Base-by-base conservation (phyloP, 2,888 invertebrate species). In the Melanophora roralis region DNA sequence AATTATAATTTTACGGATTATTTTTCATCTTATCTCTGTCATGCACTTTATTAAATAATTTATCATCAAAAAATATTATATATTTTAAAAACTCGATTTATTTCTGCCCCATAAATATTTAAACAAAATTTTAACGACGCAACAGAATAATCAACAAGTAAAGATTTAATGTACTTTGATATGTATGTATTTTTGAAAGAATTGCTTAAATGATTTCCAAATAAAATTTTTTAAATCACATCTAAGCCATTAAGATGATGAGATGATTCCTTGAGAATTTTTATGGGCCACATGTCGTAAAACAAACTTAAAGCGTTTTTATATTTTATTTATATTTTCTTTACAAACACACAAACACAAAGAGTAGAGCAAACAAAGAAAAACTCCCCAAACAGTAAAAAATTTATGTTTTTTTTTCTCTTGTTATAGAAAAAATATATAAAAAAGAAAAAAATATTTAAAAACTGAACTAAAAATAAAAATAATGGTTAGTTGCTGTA, bases 221-320 rank as follows among this genome's bases (percentile, higher is more conserved):
- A 80, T 80, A 80, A 80, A 80, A 80, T 80, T 80, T 76, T 45
- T 62, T 60, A 80, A 80, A 80, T 80, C 80, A 76, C 80, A 80
- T 80, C 76, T 76, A 80, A 80, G 76, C 80, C 76, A 80, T 80
- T 76, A 80, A 76, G 72, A 80, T 80, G 75, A 80, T 76, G 76
- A 72, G 76, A 72, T 80, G 74, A 80, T 80, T 72, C 68, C 43
- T 76, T 80, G 62, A 68, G 68, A 76, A 57, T 72, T 76, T 80
- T 80, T 80, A 80, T 80, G 80, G 76, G 80, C 67, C 80, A 80
- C 76, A 80, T 80, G 80, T 76, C 72, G 76, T 80, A 80, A 80
- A 80, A 76, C 51, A 80, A 72, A 72, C 72, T 72, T 80, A 67
- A 74, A 67, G 49, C 38, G 65, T 57, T 65, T 73, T 72, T 55